Evolutionary conservation across 2,113 vertebrate genomes (phyloP), one percentile per base, ranked within the genome.

Genomic region (Mugil cephalus): DNA sequence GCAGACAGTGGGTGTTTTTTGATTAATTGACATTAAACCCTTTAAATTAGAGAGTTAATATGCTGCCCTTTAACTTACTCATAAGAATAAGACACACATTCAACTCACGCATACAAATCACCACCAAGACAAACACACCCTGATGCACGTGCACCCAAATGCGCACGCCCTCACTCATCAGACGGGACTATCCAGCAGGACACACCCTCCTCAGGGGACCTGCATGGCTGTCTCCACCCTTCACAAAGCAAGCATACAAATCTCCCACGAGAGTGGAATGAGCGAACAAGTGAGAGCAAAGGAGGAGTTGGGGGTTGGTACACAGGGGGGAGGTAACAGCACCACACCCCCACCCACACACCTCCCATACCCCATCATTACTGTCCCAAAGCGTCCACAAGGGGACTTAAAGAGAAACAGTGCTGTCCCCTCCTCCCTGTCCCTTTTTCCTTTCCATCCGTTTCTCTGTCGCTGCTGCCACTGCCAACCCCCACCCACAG

Each of bases 281-380:
- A 35, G 54, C 45, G 56, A 39, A 46, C 45, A 39, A 63, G 61
- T 62, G 51, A 83, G 77, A 65, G 69, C 45, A 65, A 39, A 55
- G 67, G 64, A 45, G 70, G 80, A 70, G 74, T 35, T 72, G 55
- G 71, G 51, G 69, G 70, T 45, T 67, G 74, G 73, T 65, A 11
- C 55, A 46, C 18, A 8, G 40, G 46, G 76, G 69, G 71, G 66
- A 30, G 60, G 67, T 45, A 54, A 68, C 59, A 35, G 77, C 75
- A 84, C 88, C 89, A 90, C 88, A 90, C 83, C 86, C 84, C 88
- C 80, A 85, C 87, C 87, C 86, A 85, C 87, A 81, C 82, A 74
- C 73, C 74, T 84, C 70, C 74, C 64, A 68, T 64, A 91, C 82
- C 88, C 89, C 74, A 76, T 92, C 86, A 93, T 93, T 93, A 93